Evolutionary conservation across 64 coral and sea anemone species (phyloP), one percentile per base, ranked within the genome.

Genomic region (Acropora yongei): DNA sequence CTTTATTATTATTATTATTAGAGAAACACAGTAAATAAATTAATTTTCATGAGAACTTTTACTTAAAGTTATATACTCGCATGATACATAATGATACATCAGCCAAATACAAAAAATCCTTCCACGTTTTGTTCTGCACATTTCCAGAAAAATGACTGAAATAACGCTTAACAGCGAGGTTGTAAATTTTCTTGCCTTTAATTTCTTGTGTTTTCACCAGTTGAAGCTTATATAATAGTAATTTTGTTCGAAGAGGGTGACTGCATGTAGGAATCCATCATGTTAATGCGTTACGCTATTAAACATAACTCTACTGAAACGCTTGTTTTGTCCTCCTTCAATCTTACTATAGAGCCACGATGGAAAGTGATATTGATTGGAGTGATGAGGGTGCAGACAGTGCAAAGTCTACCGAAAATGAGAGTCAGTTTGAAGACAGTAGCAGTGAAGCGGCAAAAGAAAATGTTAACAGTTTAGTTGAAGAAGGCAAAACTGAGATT

Each of bases 391-490:
- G 87, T 4, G 51, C 47, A 46, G 86, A 77, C 74, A 77, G 51
- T 46, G 87, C 9, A 55, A 74, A 41, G 19, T 89, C 18, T 89
- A 78, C 49, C 41, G 60, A 91, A 63, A 63, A 63, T 63, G 58
- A 63, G 58, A 63, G 58, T 41, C 18, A 86, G 3, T 57, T 30
- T 86, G 60, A n/a, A 65, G 61, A 63, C 58, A 63, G 66, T 20
- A 44, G 61, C 82, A 11, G n/a, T 55, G 58, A 86, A 20, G 58
- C 9, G 58, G 14, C 58, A 63, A 0, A 63, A 63, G 58, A 63
- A 63, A 63, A 63, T 63, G 58, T 63, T 63, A 63, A 63, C 14
- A 13, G 58, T 63, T 63, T 63, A 63, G 58, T 13, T 63, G 58
- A 63, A 63, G 58, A 63, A 63, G 58, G 58, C 58, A 63, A 63